Evolutionary conservation across 2,113 vertebrate genomes (phyloP).

Genomic region (Puffinus mauretanicus): DNA sequence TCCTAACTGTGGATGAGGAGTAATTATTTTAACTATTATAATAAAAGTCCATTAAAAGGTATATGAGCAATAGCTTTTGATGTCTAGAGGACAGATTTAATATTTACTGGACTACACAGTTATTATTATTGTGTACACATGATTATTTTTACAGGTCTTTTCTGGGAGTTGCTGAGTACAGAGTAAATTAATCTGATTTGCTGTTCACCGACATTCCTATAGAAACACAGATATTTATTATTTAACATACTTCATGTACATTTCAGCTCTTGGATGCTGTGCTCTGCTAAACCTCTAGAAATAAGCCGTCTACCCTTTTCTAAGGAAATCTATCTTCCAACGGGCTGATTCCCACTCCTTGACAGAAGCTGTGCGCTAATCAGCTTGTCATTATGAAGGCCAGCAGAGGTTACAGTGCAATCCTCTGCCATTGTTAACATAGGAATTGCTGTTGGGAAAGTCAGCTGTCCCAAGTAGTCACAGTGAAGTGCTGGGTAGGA

Average conservation of each 20-base stretch:
- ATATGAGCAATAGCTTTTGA: neutral
- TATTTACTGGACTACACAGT: neutral
- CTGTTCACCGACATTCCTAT: neutral
- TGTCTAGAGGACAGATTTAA: neutral
- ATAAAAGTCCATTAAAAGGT: neutral
- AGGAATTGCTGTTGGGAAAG: neutral
- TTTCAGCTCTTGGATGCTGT: neutral
- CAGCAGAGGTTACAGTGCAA: neutral
- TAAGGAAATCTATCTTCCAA: neutral
- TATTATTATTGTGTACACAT: neutral
- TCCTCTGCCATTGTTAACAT: neutral
- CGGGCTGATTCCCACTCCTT: neutral
- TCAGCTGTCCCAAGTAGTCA: neutral
- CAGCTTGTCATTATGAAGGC: neutral
- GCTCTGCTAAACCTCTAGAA: neutral
- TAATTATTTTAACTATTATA: neutral
- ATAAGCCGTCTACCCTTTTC: neutral
- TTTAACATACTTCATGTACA: neutral
- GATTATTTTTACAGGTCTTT: neutral
- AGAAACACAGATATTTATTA: neutral
- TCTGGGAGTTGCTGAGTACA: neutral
- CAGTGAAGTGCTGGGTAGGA: neutral
- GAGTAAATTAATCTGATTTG: neutral
- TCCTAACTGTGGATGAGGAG: neutral
- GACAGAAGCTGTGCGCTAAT: neutral